Evolutionary conservation across 2,888 invertebrate genomes (phyloP).

Genomic region (Troides aeacus): DNA sequence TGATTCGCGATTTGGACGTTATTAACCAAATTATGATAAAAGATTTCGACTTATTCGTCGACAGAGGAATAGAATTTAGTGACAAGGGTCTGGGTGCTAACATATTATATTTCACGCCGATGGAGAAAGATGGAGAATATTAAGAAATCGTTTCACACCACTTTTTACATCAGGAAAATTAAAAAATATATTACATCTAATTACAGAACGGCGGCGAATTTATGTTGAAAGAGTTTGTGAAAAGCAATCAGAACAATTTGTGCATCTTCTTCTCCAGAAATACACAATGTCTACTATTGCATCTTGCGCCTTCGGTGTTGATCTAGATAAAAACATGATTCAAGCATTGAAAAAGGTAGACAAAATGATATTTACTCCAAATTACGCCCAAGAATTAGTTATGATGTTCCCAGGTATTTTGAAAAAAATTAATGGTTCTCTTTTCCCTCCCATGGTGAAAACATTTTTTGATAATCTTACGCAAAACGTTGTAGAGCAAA

Average conservation of each 20-base stretch:
- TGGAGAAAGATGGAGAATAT: slow-evolving; percentile 49
- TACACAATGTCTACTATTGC: slow-evolving; percentile 48
- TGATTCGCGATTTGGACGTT: slow-evolving; percentile 54
- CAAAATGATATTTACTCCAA: slow-evolving; percentile 19
- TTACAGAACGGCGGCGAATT: slow-evolving; percentile 48
- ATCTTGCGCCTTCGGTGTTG: slow-evolving; percentile 44
- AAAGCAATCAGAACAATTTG: slow-evolving; percentile 39
- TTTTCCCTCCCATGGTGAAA: slow-evolving; percentile 40
- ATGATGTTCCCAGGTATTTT: slow-evolving; percentile 53
- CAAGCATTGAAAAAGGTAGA: slow-evolving; percentile 42
- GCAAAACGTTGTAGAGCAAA: slow-evolving; percentile 38
- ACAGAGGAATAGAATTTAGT: slow-evolving; percentile 51
- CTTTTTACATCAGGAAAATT: slow-evolving; percentile 57
- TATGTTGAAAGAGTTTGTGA: slow-evolving; percentile 32
- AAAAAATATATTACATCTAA: slow-evolving; percentile 54
- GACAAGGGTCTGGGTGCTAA: slow-evolving; percentile 50
- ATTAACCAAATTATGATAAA: slow-evolving; percentile 55
- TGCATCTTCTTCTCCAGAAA: slow-evolving; percentile 42
- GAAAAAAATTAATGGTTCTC: slow-evolving; percentile 40
- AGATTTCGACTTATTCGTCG: slow-evolving; percentile 52
- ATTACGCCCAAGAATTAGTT: slow-evolving; percentile 42
- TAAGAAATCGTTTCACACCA: slow-evolving; percentile 51
- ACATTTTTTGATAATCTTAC: slow-evolving; percentile 45
- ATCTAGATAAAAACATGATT: slow-evolving; percentile 36
- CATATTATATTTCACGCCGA: slow-evolving; percentile 56